phyloP scores from a whole-genome alignment of 2,113 vertebrate genomes.

The Sturnus vulgaris region DNA sequence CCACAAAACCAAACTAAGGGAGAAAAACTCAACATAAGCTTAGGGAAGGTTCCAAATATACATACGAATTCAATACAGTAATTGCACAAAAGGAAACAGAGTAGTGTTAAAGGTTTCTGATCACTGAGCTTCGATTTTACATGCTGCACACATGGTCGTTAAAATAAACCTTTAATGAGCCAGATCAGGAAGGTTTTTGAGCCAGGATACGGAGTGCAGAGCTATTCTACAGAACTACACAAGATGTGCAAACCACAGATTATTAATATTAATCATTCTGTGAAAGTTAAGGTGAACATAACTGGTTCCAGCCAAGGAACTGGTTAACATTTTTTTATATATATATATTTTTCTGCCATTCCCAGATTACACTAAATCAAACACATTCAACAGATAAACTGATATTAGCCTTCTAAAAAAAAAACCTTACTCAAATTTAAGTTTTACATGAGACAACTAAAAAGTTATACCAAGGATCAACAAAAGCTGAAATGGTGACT shows the following conservation, averaged over 20 bases:
- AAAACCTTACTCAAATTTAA: constrained; percentile 48
- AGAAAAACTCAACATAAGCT: constrained; percentile 56
- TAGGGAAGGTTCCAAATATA: constrained; percentile 69
- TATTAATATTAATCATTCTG: constrained; percentile 37
- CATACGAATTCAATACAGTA: constrained; percentile 72
- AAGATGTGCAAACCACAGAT: constrained; percentile 66
- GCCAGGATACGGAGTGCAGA: constrained; percentile 34
- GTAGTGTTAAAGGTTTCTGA: constrained; percentile 57
- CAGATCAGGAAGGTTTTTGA: background rate
- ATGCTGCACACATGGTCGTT: constrained; percentile 58
- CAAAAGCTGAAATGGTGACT: constrained; percentile 61
- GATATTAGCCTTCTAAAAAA: constrained; percentile 28
- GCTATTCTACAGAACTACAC: constrained; percentile 46
- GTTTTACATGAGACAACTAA: constrained; percentile 62
- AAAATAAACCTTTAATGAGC: constrained; percentile 44
- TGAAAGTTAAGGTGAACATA: constrained; percentile 53
- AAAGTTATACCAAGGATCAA: constrained; percentile 53
- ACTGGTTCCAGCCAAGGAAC: constrained; percentile 55
- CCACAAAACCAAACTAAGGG: constrained; percentile 53
- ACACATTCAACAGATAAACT: constrained; percentile 56
- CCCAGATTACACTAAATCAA: constrained; percentile 58
- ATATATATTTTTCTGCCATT: constrained; percentile 44
- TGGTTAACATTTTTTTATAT: constrained; percentile 21
- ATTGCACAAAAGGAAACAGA: constrained; percentile 66
- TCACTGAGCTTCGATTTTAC: constrained; percentile 54